Conservation (phyloP, 1,140 invertebrate genomes). For the Venustaconcha ellipsiformis region DNA sequence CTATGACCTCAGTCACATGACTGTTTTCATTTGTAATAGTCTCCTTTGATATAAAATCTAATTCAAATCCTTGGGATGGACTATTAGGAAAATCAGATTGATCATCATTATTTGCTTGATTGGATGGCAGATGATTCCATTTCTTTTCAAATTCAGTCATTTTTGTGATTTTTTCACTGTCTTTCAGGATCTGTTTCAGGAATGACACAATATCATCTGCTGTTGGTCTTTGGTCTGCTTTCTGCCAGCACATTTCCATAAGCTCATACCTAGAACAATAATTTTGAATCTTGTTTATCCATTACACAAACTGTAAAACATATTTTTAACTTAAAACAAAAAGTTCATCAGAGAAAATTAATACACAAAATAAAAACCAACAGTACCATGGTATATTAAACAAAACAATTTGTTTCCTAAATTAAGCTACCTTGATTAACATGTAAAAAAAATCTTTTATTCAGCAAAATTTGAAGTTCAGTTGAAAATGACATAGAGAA, state of each 20-base stretch:
- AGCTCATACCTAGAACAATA: constrained; percentile 50
- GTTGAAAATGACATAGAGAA: too few relatives aligned
- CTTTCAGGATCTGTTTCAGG: constrained; percentile 38
- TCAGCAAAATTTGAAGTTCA: too few relatives aligned
- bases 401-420: neutral
- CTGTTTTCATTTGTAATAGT: constrained; percentile 19
- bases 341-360: too few relatives aligned
- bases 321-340: too few relatives aligned
- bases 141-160: constrained; percentile 50
- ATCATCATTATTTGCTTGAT: constrained; percentile 21
- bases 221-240: constrained; percentile 36
- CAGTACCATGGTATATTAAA: neutral
- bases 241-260: constrained; percentile 58
- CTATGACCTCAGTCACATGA: constrained; percentile 22
- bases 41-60: constrained; percentile 26
- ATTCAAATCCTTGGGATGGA: constrained; percentile 12
- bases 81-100: constrained; percentile 12
- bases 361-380: neutral
- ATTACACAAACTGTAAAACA: too few relatives aligned
- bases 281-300: neutral
- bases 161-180: constrained; percentile 5
- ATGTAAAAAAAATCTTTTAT: too few relatives aligned
- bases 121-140: constrained; percentile 43
- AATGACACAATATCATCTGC: constrained; percentile 46
- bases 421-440: neutral